Evolutionary conservation across 2,888 invertebrate species (phyloP).

Genomic region (Lysandra coridon): DNA sequence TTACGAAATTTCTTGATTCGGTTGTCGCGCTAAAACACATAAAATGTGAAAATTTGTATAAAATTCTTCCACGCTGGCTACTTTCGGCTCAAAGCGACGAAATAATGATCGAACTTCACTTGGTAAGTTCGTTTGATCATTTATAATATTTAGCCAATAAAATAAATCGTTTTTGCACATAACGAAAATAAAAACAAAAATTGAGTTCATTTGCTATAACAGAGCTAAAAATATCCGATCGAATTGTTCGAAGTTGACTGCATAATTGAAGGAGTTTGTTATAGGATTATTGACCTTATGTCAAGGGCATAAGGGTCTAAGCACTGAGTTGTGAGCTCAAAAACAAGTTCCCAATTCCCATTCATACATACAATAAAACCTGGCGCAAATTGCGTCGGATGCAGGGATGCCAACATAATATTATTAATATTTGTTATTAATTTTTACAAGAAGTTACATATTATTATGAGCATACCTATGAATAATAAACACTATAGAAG

Average conservation of each 20-base stretch:
- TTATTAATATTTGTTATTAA: no score
- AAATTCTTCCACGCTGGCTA: no score
- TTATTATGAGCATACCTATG: no score
- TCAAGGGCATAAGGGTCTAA: constrained; percentile 11
- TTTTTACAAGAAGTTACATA: no score
- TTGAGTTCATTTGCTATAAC: neutral
- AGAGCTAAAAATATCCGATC: constrained; percentile 10
- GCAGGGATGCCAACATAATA: constrained; percentile 25
- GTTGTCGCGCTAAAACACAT: no score
- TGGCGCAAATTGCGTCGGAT: constrained; percentile 28
- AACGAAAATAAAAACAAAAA: neutral
- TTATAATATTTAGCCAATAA: neutral
- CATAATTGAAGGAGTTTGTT: neutral
- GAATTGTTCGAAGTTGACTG: constrained; percentile 18
- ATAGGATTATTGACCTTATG: neutral
- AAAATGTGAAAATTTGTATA: no score
- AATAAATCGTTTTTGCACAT: neutral
- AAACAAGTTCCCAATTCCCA: constrained; percentile 33
- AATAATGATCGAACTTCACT: no score
- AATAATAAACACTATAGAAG: no score
- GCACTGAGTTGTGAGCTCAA: neutral
- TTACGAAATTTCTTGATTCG: no score
- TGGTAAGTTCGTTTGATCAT: no score
- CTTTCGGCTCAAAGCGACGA: no score
- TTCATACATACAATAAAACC: constrained; percentile 32